Base-by-base conservation (phyloP, 2,113 vertebrate genomes). In the Centropus bengalensis region DNA sequence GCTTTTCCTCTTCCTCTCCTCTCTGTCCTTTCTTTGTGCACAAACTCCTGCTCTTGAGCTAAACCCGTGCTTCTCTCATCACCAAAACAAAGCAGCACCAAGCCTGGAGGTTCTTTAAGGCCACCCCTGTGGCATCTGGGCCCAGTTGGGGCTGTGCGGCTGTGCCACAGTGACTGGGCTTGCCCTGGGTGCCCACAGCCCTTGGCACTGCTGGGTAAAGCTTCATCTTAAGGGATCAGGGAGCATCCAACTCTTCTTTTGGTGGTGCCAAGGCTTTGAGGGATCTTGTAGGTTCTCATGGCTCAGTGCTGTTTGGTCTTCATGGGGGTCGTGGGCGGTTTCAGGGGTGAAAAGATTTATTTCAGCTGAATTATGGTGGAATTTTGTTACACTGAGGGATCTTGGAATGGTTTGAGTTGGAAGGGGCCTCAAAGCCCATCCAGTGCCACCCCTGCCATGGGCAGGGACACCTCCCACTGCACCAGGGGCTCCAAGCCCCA, bases 161-260 rank as follows among this genome's bases (percentile, higher is more conserved):
- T 5, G 18, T 9, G 33, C 18, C 38, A 8, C 10, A 5, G 6
- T 12, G 13, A 13, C 16, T 13, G 13, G 16, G 44, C 44, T 44
- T 17, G 13, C 16, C 13, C 44, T 44, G 44, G 44, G 44, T 44
- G 44, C 44, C 44, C 44, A 10, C 44, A 44, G 44, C 44, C 36
- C 36, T 36, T 36, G 36, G 36, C 36, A 1, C 2, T 10, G 14
- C 1, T 13, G 12, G 3, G 2, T 45, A 33, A 33, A 59, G 4
- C 59, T 36, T 5, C 7, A 51, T 14, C 8, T 60, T 80, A 56
- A 60, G 16, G 12, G 13, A 44, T 13, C 44, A 44, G 44, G 44
- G 44, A 44, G 44, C 44, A 44, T 44, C 44, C 44, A 11, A 14
- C 44, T 17, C 44, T 44, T 24, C 30, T 58, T 49, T 49, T 18